These are phyloP conservation scores for Megaustenia siamemsis DNA, from an alignment of 2,888 invertebrate genomes.

Conservation along the genomic window DNA sequence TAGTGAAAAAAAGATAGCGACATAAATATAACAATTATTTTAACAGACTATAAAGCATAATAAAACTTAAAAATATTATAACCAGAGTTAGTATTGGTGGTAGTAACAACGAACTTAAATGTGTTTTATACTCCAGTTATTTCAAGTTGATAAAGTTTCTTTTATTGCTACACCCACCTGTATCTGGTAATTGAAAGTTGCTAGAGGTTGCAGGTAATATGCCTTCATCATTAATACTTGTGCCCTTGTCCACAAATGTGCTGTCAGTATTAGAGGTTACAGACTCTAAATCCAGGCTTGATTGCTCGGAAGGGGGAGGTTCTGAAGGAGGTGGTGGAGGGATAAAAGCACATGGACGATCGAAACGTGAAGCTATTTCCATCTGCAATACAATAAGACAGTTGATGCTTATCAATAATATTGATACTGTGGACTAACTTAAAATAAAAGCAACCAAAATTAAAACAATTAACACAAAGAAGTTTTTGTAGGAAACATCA, in stretches of 20 bases:
- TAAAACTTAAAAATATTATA: too few species aligned
- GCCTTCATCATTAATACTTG: conserved; percentile 66
- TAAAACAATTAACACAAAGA: too few species aligned
- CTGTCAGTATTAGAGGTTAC: conserved; percentile 42
- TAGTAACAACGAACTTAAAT: too few species aligned
- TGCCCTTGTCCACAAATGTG: conserved; percentile 65
- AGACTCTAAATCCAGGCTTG: conserved; percentile 56
- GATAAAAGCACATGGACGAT: conserved; percentile 68
- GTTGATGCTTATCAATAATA: too few species aligned
- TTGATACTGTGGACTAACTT: neutral
- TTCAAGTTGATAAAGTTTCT: neutral
- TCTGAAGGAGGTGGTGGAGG: conserved; percentile 79
- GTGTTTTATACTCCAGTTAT: too few species aligned
- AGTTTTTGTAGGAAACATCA: too few species aligned
- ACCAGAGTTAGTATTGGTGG: too few species aligned
- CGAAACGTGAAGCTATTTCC: conserved; percentile 29
- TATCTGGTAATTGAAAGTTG: conserved; percentile 64
- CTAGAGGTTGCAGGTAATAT: conserved; percentile 65
- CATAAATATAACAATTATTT: too few species aligned
- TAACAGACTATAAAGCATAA: too few species aligned
- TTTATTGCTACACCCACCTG: conserved; percentile 60
- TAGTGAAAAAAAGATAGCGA: too few species aligned
- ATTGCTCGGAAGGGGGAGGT: conserved; percentile 66
- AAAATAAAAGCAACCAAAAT: too few species aligned
- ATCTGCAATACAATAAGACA: conserved; percentile 38